These are phyloP conservation scores for Ceratina australensis DNA, from an alignment of 1,140 invertebrate genomes.

Conservation along the genomic window DNA sequence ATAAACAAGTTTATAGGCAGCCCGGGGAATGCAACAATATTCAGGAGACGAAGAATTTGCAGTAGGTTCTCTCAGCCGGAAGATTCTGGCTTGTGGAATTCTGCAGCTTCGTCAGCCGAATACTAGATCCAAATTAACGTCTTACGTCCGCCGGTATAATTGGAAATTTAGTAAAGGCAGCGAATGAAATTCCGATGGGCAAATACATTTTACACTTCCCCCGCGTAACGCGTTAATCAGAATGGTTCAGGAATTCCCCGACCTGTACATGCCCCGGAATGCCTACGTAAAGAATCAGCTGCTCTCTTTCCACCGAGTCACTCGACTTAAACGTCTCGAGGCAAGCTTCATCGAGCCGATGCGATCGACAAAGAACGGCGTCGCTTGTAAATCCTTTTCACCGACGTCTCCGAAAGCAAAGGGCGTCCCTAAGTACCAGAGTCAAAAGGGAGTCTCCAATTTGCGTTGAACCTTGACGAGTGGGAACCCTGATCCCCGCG, in stretches of 20 bases:
- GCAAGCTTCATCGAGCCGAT: conserved; percentile 1
- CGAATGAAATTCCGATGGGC: not conserved
- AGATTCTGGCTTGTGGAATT: not conserved
- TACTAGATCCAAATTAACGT: conserved; percentile 4
- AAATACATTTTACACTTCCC: not conserved
- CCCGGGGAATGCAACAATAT: not conserved
- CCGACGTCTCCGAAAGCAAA: conserved; percentile 17
- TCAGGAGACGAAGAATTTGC: too few relatives aligned
- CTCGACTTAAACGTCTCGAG: conserved; percentile 19
- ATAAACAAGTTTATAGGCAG: not conserved
- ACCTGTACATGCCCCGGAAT: too few relatives aligned
- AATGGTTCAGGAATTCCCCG: not conserved
- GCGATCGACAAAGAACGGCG: conserved; percentile 6
- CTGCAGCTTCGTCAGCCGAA: not conserved
- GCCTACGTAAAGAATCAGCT: not conserved
- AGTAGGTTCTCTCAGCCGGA: too few relatives aligned
- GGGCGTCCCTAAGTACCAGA: conserved; percentile 6
- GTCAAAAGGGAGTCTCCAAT: conserved; percentile 51
- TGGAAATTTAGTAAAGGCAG: not conserved
- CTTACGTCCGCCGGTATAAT: not conserved
- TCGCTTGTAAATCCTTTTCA: conserved; percentile 28
- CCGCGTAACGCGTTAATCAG: not conserved
- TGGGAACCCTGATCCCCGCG: conserved; percentile 31
- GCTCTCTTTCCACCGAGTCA: not conserved
- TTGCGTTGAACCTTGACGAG: conserved; percentile 52